These are phyloP conservation scores for Chionis minor DNA, from an alignment of 2,113 vertebrate species.

Conservation along the genomic window DNA sequence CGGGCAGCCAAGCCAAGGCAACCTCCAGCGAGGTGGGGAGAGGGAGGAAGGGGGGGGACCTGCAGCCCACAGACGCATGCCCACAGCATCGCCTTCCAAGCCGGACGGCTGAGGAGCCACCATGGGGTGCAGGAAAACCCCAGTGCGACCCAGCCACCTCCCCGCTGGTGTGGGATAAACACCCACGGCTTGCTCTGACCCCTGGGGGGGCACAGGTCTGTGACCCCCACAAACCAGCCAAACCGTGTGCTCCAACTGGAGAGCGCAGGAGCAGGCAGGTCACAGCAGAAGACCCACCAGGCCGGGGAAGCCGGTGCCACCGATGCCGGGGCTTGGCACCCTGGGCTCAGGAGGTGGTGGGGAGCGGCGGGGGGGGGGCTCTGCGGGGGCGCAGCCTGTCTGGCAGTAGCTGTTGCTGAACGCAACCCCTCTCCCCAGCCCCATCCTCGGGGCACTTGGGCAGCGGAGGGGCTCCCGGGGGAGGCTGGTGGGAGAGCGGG, in stretches of 20 bases:
- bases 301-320: background rate
- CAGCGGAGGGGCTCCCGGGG: background rate
- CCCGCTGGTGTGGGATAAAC: background rate
- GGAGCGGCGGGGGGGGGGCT: background rate
- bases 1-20: background rate
- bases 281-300: background rate
- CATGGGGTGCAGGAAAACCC: background rate
- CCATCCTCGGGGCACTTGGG: background rate
- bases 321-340: background rate
- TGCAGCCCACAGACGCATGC: fast-evolving
- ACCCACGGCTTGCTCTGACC: background rate
- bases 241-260: background rate
- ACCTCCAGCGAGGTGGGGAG: background rate
- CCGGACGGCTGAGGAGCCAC: fast-evolving
- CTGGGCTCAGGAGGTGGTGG: fast-evolving
- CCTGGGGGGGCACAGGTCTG: background rate
- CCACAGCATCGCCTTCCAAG: background rate
- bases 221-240: background rate
- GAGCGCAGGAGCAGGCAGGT: fast-evolving
- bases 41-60: background rate
- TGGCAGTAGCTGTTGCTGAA: background rate
- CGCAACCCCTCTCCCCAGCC: background rate
- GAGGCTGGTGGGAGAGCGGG: background rate
- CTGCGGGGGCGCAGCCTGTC: background rate
- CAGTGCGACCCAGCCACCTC: background rate